phyloP scores from a whole-genome alignment of 23 tunicate genomes.

The Trididemnum nubilum region DNA sequence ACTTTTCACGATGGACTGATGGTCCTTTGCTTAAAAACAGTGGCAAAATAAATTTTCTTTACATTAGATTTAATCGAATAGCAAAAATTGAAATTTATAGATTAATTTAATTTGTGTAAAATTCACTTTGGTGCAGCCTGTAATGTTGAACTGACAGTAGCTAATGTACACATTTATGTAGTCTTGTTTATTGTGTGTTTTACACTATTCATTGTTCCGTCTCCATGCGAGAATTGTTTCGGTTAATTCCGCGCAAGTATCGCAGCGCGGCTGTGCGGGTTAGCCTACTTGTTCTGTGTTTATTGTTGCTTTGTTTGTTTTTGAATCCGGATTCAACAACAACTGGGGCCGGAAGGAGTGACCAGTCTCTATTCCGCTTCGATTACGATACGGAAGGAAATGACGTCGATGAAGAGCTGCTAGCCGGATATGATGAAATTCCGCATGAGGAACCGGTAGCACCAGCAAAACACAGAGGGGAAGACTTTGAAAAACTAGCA shows the following conservation, averaged over 20 bases:
- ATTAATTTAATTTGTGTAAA: no score
- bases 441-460: slow-evolving; percentile 10
- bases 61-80: no score
- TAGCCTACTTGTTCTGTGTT: not conserved
- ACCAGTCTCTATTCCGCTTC: slow-evolving; percentile 51
- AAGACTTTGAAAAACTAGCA: slow-evolving; percentile 4
- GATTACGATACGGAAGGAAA: not conserved
- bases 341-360: slow-evolving; percentile 46
- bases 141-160: no score
- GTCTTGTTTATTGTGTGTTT: no score
- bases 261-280: slow-evolving; percentile 22
- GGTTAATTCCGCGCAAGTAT: slow-evolving; percentile 34
- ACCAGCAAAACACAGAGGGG: slow-evolving; percentile 17
- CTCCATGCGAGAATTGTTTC: not conserved
- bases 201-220: no score
- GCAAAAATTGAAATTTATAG: no score
- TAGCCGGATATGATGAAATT: not conserved
- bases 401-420: not conserved
- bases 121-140: no score
- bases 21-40: no score
- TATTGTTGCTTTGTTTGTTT: not conserved
- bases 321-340: slow-evolving; percentile 12
- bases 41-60: no score
- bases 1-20: no score
- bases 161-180: no score